Conservation (phyloP, 2,888 invertebrate genomes). For the Pelosia muscerda region DNA sequence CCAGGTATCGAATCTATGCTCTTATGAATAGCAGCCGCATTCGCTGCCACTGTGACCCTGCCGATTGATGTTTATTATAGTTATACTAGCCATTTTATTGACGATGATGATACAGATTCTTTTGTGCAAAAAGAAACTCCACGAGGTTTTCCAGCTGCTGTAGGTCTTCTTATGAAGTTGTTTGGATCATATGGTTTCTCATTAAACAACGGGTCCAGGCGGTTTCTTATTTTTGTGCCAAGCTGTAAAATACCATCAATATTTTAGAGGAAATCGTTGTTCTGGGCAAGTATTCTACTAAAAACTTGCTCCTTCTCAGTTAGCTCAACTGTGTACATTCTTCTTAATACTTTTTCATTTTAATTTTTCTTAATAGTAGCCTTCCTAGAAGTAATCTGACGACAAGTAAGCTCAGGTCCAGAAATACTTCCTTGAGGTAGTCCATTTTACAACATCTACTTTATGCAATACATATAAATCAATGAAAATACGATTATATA, state of each 20-base stretch:
- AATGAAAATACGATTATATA: neutral
- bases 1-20: neutral
- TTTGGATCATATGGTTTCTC: slow-evolving; percentile 7
- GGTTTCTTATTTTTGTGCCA: slow-evolving; percentile 67
- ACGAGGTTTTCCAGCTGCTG: neutral
- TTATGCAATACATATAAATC: neutral
- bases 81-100: neutral
- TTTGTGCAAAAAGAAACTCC: slow-evolving; percentile 1
- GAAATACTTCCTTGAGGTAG: neutral
- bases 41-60: neutral
- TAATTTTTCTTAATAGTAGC: neutral
- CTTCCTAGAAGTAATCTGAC: neutral
- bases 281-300: neutral
- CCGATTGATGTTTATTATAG: neutral
- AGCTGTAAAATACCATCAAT: slow-evolving; percentile 56
- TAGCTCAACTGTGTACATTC: neutral
- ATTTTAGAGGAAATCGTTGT: neutral
- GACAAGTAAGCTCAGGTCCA: no score
- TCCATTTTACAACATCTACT: neutral
- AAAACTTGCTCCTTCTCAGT: neutral
- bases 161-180: neutral
- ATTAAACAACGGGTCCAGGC: slow-evolving; percentile 71
- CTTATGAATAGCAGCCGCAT: neutral
- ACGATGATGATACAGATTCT: neutral
- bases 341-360: neutral